Percentiles rank a stretch among this genome's conserved stretches.
Conservation (phyloP, 1,140 invertebrate species). For the Grapholita molesta region DNA sequence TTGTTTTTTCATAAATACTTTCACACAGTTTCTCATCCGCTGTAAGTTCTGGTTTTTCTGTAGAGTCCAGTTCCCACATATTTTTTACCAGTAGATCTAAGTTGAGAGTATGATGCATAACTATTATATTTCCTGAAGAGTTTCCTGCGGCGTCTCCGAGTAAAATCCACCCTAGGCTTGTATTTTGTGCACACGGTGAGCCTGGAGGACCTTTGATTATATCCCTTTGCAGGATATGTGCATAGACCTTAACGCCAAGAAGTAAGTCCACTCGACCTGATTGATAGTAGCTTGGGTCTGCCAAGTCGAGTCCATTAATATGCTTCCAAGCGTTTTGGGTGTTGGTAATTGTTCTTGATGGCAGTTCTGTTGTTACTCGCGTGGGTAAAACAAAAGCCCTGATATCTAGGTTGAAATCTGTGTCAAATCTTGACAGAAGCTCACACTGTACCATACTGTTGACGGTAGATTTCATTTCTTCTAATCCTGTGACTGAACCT, state of each 20-base stretch:
- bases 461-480: background rate
- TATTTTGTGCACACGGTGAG: constrained; percentile 39
- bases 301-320: constrained; percentile 13
- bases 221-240: constrained; percentile 30
- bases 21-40: constrained; percentile 37
- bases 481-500: constrained; percentile 7
- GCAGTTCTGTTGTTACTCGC: constrained; percentile 19
- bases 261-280: constrained; percentile 13
- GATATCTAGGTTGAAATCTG: constrained; percentile 6
- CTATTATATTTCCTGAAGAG: constrained; percentile 6
- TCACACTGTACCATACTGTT: background rate
- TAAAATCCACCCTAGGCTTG: constrained; percentile 44
- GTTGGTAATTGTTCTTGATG: constrained; percentile 4
- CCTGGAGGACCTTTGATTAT: constrained; percentile 35
- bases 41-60: constrained; percentile 23
- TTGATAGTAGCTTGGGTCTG: constrained; percentile 1
- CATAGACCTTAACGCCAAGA: constrained; percentile 35
- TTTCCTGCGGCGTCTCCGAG: constrained; percentile 27
- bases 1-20: constrained; percentile 29
- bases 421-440: constrained; percentile 13
- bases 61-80: constrained; percentile 39
- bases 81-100: constrained; percentile 33
- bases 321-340: constrained; percentile 6
- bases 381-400: constrained; percentile 19
- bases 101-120: constrained; percentile 28